Base-by-base conservation (phyloP, 2,797 vertebrate genomes). In the Paguma larvata region DNA sequence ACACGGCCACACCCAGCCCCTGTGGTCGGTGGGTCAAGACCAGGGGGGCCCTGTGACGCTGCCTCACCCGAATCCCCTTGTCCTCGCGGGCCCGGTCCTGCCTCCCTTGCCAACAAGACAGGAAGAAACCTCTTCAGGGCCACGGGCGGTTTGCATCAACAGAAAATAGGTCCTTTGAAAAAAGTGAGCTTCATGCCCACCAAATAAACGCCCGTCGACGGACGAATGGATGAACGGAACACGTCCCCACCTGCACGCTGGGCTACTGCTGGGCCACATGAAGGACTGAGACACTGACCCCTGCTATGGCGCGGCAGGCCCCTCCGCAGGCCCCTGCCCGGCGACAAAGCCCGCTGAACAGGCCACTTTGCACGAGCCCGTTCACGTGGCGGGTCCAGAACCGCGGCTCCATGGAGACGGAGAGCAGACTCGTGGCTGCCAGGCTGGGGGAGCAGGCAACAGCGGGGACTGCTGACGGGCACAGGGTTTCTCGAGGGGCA, bases 321-420 rank as follows among this genome's bases (percentile, higher is more conserved):
- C 21, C 32, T 51, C 56, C 21, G 3, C 16, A 0, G 10, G 44
- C 0, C 30, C 2, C 30, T 2, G n/a, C 70, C 5, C 3, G 7
- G 48, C 0, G 25, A 14, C 11, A 13, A 1, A 27, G 25, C 65
- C 65, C 18, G 41, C 25, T 1, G 2, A 2, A 11, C 3, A 41
- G 53, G 6, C 38, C 21, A 2, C 3, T 0, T 3, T 0, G 1
- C 0, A 1, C 0, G 32, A 11, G 0, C 12, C 65, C 0, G 9
- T 21, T 46, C n/a, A 6, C 0, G 21, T 1, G 0, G 12, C 15
- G 3, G 0, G 2, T 32, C n/a, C 30, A 14, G 48, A 21, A 14
- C 0, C n/a, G 75, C 1, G 16, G 34, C 32, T 1, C 41, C 6
- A 13, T 0, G 11, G 62, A 38, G 48, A 18, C 8, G 6, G n/a